phyloP scores from a whole-genome alignment of 2,113 vertebrate genomes.

The Scophthalmus maximus region DNA sequence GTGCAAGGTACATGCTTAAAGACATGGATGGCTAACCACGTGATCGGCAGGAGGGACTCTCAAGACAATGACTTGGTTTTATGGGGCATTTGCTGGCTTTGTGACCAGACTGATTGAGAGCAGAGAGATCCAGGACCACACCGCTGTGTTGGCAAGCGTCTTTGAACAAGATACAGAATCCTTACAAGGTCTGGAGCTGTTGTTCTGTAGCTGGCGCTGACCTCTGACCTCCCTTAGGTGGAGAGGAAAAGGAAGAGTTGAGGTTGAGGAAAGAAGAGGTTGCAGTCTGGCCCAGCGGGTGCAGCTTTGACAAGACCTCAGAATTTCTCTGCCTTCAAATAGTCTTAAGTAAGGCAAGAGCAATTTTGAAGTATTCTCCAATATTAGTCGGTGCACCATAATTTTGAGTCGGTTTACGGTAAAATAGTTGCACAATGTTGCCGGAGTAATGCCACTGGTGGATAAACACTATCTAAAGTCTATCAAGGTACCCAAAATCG shows the following conservation, averaged over 20 bases:
- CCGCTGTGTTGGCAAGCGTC: slow-evolving; percentile 33
- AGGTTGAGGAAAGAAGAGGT: neutral
- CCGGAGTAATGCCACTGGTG: no score
- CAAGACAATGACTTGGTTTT: slow-evolving; percentile 42
- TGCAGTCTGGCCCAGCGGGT: neutral
- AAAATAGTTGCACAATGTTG: no score
- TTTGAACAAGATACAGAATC: slow-evolving; percentile 49
- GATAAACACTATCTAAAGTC: no score
- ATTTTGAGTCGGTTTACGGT: no score
- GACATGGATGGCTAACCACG: slow-evolving; percentile 56
- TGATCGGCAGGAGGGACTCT: slow-evolving; percentile 53
- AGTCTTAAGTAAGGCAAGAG: no score
- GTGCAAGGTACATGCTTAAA: slow-evolving; percentile 47
- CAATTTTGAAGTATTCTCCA: no score
- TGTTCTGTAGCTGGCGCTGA: slow-evolving; percentile 21
- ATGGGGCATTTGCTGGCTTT: slow-evolving; percentile 44
- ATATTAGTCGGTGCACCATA: no score
- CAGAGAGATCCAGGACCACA: slow-evolving; percentile 22
- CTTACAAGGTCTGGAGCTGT: slow-evolving; percentile 17
- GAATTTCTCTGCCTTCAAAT: no score
- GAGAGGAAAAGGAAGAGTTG: neutral
- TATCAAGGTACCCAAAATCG: no score
- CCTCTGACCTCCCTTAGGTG: slow-evolving; percentile 39
- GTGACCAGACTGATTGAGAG: slow-evolving; percentile 16
- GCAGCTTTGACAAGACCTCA: neutral